Evolutionary conservation across 2,113 vertebrate species (phyloP).

Genomic region (Turdus rufiventris): DNA sequence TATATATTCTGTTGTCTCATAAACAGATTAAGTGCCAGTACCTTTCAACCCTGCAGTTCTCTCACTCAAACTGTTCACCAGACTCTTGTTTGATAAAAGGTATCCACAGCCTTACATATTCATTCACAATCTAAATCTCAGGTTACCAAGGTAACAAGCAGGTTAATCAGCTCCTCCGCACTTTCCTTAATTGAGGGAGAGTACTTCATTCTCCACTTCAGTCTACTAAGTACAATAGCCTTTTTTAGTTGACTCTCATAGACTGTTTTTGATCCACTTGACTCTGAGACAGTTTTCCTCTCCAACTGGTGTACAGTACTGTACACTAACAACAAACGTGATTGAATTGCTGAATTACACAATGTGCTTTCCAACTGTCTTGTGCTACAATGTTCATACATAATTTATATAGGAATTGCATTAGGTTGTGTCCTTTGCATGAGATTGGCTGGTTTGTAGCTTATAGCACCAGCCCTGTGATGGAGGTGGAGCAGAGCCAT

Average conservation of each 20-base stretch:
- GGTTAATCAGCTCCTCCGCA: conserved; percentile 72
- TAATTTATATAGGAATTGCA: conserved; percentile 18
- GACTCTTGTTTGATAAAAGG: conserved; percentile 56
- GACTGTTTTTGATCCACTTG: conserved; percentile 65
- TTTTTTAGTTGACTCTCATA: conserved; percentile 32
- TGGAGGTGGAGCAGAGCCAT: neutral
- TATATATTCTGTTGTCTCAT: conserved; percentile 24
- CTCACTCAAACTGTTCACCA: conserved; percentile 36
- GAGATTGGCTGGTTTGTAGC: neutral
- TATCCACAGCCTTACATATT: conserved; percentile 30
- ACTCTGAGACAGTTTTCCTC: conserved; percentile 47
- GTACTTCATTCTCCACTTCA: conserved; percentile 74
- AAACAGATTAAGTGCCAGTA: conserved; percentile 39
- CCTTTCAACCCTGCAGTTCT: conserved; percentile 9
- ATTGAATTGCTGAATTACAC: conserved; percentile 38
- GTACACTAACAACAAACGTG: neutral
- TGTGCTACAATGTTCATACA: neutral
- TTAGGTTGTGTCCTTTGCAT: neutral
- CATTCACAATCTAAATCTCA: conserved; percentile 63
- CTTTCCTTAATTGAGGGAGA: conserved; percentile 74
- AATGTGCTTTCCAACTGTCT: neutral
- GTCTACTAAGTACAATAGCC: conserved; percentile 45
- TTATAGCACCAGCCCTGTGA: neutral
- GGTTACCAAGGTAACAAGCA: conserved; percentile 74
- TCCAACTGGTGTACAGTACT: neutral